Percentiles rank a stretch among this genome's conserved stretches.
Evolutionary conservation across 2,888 invertebrate genomes (phyloP).

Genomic region (Xanthostigma xanthostigma): DNA sequence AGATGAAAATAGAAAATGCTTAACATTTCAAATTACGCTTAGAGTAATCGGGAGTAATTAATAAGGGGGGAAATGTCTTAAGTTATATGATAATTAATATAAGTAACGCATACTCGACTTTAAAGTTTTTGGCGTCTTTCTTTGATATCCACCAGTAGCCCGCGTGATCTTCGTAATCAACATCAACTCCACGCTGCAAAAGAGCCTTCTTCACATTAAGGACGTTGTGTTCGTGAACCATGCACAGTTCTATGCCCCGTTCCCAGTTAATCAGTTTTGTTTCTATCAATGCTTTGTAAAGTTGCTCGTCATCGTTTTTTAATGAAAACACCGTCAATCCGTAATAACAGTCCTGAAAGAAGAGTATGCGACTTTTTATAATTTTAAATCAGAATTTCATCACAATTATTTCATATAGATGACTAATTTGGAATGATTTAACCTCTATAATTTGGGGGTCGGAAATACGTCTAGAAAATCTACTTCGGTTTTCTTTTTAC

Average conservation of each 20-base stretch:
- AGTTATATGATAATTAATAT: neutral
- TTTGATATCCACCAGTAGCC: conserved; percentile 9
- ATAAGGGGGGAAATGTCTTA: too few species aligned
- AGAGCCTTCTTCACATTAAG: conserved; percentile 7
- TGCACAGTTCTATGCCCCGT: neutral
- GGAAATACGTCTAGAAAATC: too few species aligned
- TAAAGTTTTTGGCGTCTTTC: conserved; percentile 7
- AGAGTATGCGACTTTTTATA: too few species aligned
- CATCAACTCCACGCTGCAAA: neutral
- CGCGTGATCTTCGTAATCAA: conserved; percentile 5
- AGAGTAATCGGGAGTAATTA: too few species aligned
- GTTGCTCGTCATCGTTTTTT: conserved; percentile 14
- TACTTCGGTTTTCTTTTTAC: too few species aligned
- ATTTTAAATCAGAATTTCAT: too few species aligned
- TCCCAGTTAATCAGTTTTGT: conserved; percentile 20
- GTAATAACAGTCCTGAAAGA: conserved; percentile 13
- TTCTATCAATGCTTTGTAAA: conserved; percentile 16
- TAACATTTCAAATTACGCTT: too few species aligned
- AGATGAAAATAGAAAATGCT: too few species aligned
- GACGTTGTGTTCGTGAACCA: conserved; percentile 10
- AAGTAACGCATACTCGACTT: conserved; percentile 6
- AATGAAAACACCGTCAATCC: conserved; percentile 19
- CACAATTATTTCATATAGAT: too few species aligned
- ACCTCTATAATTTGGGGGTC: too few species aligned
- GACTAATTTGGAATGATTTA: too few species aligned